Evolutionary conservation across 2,797 vertebrate species (phyloP), one percentile per base, ranked within the genome.

Genomic region (Bradypodion ventrale): DNA sequence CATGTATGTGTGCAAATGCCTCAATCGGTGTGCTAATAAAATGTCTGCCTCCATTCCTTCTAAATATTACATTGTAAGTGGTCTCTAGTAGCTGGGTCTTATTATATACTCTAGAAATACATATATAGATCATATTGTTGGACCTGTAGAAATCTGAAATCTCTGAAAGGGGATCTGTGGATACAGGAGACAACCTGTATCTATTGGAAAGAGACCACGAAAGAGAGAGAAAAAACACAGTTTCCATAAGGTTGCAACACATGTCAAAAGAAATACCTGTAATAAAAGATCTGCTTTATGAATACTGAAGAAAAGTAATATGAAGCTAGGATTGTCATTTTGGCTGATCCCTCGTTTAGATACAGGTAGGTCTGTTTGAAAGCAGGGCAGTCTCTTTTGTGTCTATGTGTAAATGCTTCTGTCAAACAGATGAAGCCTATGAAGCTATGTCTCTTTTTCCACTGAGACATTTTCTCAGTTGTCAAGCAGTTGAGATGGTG

Each of bases 401-500:
- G 49, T 66, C 62, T 66, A 44, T 40, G n/a, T 66, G 12, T 25
- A 74, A 79, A 87, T 40, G n/a, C 37, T 89, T 85, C 82, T 90
- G 63, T 87, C 85, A 90, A 80, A 79, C 69, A 40, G 10, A 85
- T 72, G 85, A 78, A 89, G 79, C 78, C 84, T 88, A 87, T 56
- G 16, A 82, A 88, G 75, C 9, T 42, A 62, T 87, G n/a, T 84
- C 60, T 91, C 59, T 88, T 90, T 88, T 90, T 12, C 42, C 88
- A 73, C 72, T 40, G 46, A 70, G 69, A 3, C 82, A 80, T 88
- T 85, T 90, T 85, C 80, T 88, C 37, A 23, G 7, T 76, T 91
- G 79, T 91, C 82, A 86, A 66, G 70, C 19, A 62, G 42, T 60
- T 89, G 92, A 91, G 70, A 89, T 83, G 83, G 91, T 42, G 70